These are phyloP conservation scores for Hypomesus transpacificus DNA, from an alignment of 2,113 vertebrate genomes.

Conservation along the genomic window DNA sequence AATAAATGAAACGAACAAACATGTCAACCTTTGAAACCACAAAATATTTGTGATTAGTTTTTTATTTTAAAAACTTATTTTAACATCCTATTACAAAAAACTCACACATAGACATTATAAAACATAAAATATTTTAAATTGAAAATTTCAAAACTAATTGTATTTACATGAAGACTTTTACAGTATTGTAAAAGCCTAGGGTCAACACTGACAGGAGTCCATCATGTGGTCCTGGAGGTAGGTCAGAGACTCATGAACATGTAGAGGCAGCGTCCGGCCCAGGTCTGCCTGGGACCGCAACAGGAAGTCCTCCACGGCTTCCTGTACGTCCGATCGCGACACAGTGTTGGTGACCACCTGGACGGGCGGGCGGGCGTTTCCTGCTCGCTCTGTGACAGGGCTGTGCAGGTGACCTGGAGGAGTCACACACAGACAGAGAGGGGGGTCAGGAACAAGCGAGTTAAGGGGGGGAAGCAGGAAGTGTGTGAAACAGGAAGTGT, in stretches of 20 bases:
- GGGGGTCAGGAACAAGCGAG: not conserved
- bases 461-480: not conserved
- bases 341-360: slow-evolving; percentile 70
- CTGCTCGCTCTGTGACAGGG: slow-evolving; percentile 47
- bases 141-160: not conserved
- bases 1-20: too few relatives aligned
- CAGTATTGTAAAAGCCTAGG: not conserved
- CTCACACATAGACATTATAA: slow-evolving; percentile 2
- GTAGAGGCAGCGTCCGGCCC: slow-evolving; percentile 68
- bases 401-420: slow-evolving; percentile 56
- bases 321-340: slow-evolving; percentile 62
- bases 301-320: slow-evolving; percentile 70
- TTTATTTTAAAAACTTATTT: not conserved
- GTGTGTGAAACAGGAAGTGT: too few relatives aligned
- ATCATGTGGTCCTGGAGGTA: slow-evolving; percentile 71
- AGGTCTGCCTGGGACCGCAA: slow-evolving; percentile 66
- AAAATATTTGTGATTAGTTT: not conserved
- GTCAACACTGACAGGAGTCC: slow-evolving; percentile 55
- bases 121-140: slow-evolving; percentile 17
- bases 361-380: slow-evolving; percentile 51
- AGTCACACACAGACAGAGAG: not conserved
- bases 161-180: not conserved
- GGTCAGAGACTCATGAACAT: slow-evolving; percentile 74
- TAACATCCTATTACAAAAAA: not conserved
- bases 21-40: too few relatives aligned